phyloP scores from a whole-genome alignment of 2,888 invertebrate genomes.

The Parascotia fuliginaria region DNA sequence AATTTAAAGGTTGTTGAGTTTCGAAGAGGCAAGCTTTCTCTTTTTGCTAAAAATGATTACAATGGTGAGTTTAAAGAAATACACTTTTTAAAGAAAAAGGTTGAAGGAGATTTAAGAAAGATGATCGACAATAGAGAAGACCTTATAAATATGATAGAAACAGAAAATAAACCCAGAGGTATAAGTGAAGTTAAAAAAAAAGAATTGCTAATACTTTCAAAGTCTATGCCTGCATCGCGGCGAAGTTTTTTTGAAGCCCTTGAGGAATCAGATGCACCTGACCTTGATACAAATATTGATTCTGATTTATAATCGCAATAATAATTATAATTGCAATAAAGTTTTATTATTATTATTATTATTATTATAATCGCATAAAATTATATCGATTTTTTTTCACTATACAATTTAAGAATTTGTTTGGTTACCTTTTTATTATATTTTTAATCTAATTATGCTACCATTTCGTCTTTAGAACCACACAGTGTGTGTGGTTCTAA shows the following conservation, averaged over 20 bases:
- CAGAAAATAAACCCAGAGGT: slow-evolving; percentile 11
- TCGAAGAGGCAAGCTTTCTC: slow-evolving; percentile 8
- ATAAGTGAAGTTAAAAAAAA: slow-evolving; percentile 9
- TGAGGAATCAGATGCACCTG: slow-evolving; percentile 14
- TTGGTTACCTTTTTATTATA: no score
- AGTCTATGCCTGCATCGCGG: slow-evolving; percentile 10
- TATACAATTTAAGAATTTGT: no score
- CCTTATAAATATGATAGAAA: slow-evolving; percentile 11
- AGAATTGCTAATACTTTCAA: slow-evolving; percentile 8
- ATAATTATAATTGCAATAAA: no score
- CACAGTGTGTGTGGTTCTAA: no score
- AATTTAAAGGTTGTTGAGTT: slow-evolving; percentile 19
- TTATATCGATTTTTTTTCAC: neutral
- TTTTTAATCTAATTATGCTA: no score
- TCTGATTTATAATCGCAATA: slow-evolving; percentile 9
- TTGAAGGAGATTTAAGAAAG: slow-evolving; percentile 13
- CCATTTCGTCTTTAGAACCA: no score
- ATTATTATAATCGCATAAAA: neutral
- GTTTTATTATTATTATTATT: no score
- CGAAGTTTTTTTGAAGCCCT: slow-evolving; percentile 14
- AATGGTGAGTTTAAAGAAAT: slow-evolving; percentile 3
- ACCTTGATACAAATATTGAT: slow-evolving; percentile 12
- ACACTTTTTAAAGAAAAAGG: slow-evolving; percentile 7
- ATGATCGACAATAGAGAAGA: slow-evolving; percentile 6
- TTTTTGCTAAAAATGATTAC: slow-evolving; percentile 7